Percentiles rank a stretch among this genome's conserved stretches.
Evolutionary conservation across 92 coral and sea anemone genomes (phyloP).

Genomic region (Heteractis magnifica): DNA sequence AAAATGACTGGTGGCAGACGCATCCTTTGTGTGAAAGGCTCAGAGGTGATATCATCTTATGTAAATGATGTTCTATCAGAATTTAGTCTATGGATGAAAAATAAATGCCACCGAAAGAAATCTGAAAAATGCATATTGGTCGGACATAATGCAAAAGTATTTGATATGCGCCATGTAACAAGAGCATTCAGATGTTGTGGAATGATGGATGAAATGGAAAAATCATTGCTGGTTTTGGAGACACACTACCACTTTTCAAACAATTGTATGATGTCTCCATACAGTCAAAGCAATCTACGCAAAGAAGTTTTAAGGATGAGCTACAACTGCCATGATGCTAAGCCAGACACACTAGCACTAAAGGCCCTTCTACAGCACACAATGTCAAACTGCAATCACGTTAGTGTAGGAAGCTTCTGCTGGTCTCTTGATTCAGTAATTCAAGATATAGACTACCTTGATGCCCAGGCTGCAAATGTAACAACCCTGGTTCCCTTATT

Average conservation of each 20-base stretch:
- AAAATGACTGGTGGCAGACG: not conserved
- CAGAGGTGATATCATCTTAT: not conserved
- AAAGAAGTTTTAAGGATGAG: not conserved
- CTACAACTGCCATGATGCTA: constrained; percentile 10
- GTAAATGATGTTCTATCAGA: not conserved
- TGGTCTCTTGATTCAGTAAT: constrained; percentile 1
- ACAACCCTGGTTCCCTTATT: not conserved
- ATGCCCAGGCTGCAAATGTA: not conserved
- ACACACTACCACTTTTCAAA: not conserved
- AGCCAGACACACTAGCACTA: not conserved
- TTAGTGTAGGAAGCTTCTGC: not conserved
- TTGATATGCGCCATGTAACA: constrained; percentile 7
- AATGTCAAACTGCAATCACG: not conserved
- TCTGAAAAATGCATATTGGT: not conserved
- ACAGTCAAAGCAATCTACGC: constrained; percentile 3
- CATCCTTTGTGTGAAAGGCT: not conserved
- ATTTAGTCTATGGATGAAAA: not conserved
- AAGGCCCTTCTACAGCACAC: not conserved
- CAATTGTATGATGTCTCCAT: not conserved
- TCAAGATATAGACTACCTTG: constrained; percentile 7
- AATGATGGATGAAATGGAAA: constrained; percentile 1
- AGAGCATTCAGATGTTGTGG: not conserved
- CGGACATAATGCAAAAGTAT: not conserved
- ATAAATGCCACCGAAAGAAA: not conserved
- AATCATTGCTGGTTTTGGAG: not conserved